Percentiles rank a stretch among this genome's conserved stretches.
These are phyloP conservation scores for Tretioscincus oriximinensis DNA, from an alignment of 2,113 vertebrate genomes.

Conservation along the genomic window DNA sequence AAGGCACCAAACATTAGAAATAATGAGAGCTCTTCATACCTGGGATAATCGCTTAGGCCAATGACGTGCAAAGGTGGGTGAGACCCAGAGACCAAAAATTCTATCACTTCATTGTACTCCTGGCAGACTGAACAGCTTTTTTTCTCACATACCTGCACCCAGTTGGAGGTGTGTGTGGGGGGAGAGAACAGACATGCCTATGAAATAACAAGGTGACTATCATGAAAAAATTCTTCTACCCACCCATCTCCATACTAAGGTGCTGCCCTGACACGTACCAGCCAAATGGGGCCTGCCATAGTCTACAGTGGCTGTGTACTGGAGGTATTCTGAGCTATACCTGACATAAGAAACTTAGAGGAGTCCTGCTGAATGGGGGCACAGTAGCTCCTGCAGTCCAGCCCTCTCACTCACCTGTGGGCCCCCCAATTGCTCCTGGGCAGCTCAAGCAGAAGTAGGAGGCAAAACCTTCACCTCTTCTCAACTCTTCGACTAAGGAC, in stretches of 20 bases:
- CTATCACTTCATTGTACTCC: constrained; percentile 20
- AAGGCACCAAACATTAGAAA: constrained; percentile 66
- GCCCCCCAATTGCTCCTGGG: too few relatives aligned
- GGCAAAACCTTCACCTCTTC: too few relatives aligned
- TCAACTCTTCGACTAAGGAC: too few relatives aligned
- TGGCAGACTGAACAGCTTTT: constrained; percentile 23
- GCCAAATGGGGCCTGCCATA: too few relatives aligned
- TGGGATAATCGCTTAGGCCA: constrained; percentile 38
- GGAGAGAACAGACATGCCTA: background rate
- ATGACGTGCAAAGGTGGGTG: constrained; percentile 40
- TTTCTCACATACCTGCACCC: background rate
- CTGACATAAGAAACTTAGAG: too few relatives aligned
- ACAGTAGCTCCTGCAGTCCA: too few relatives aligned
- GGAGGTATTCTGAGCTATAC: too few relatives aligned
- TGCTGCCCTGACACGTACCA: too few relatives aligned
- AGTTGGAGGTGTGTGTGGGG: background rate
- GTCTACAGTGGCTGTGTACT: too few relatives aligned
- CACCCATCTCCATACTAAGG: background rate
- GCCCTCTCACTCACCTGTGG: too few relatives aligned
- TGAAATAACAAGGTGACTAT: background rate
- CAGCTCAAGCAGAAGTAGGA: too few relatives aligned
- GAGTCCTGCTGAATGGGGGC: too few relatives aligned
- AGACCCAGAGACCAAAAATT: constrained; percentile 29
- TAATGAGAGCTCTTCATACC: constrained; percentile 62
- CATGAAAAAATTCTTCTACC: background rate